Conservation (phyloP, 2,888 invertebrate species). For the Drosophila maculinotata region DNA sequence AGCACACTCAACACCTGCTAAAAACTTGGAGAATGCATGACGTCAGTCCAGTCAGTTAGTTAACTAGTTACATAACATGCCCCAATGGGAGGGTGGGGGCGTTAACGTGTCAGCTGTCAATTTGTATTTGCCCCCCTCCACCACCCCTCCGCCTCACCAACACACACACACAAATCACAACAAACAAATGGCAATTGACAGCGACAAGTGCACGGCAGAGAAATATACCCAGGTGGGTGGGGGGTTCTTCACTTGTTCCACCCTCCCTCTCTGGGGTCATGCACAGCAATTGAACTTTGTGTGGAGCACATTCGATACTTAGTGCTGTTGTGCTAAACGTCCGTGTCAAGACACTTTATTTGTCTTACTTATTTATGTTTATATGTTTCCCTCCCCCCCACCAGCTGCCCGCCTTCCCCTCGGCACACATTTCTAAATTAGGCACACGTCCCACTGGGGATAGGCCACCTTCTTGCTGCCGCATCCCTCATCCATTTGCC, state of each 20-base stretch:
- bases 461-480: conserved; percentile 9
- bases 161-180: conserved; percentile 63
- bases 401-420: background rate
- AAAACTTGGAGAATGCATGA: conserved; percentile 44
- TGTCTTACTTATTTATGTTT: conserved; percentile 80
- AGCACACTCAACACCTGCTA: conserved; percentile 69
- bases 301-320: conserved; percentile 24
- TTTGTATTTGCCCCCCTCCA: conserved; percentile 57
- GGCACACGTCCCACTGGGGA: conserved; percentile 66
- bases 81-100: background rate
- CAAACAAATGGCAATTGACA: conserved; percentile 76
- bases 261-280: conserved; percentile 31
- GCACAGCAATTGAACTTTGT: conserved; percentile 62
- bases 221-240: background rate
- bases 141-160: conserved; percentile 20
- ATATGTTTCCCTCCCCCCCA: conserved; percentile 19
- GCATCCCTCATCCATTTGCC: conserved; percentile 27
- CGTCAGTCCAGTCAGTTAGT: conserved; percentile 46
- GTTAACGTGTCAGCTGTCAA: conserved; percentile 74
- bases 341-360: conserved; percentile 74
- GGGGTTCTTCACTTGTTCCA: no score
- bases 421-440: conserved; percentile 65
- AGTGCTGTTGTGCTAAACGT: conserved; percentile 65
- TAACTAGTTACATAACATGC: conserved; percentile 8
- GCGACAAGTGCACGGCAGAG: conserved; percentile 63